Evolutionary conservation across 2,888 invertebrate genomes (phyloP).

Genomic region (Chydorus sphaericus): DNA sequence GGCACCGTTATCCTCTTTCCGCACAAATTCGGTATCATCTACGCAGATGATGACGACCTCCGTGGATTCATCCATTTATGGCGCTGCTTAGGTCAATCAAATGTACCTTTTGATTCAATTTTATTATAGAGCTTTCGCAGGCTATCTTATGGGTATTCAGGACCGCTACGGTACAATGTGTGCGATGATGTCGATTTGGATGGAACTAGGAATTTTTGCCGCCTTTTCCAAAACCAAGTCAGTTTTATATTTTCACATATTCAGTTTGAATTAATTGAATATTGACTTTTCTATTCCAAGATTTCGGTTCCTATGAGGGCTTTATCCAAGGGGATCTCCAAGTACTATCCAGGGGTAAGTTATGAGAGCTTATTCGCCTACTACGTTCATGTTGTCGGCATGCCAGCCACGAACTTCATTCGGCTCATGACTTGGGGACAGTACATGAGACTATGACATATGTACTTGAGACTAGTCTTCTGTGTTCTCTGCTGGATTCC

Average conservation of each 20-base stretch:
- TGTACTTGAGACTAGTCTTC: constrained; percentile 5
- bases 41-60: constrained; percentile 44
- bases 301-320: constrained; percentile 28
- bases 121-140: constrained; percentile 28
- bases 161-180: constrained; percentile 50
- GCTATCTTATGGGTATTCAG: constrained; percentile 63
- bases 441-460: constrained; percentile 3
- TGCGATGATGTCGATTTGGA: constrained; percentile 27
- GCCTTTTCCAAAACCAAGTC: constrained; percentile 23
- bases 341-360: constrained; percentile 23
- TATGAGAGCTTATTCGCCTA: constrained; percentile 23
- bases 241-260: neutral
- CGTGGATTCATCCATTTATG: constrained; percentile 68
- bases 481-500: constrained; percentile 8
- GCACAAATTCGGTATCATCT: constrained; percentile 46
- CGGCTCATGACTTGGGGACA: constrained; percentile 6
- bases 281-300: constrained; percentile 18
- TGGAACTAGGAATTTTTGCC: constrained; percentile 25
- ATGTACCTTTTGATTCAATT: neutral
- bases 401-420: constrained; percentile 8
- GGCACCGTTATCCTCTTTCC: constrained; percentile 34
- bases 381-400: constrained; percentile 22
- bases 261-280: neutral
- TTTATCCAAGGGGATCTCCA: constrained; percentile 25
- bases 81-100: constrained; percentile 44